Conservation (phyloP, 2,113 vertebrate genomes). For the Phylloscopus whistleri region DNA sequence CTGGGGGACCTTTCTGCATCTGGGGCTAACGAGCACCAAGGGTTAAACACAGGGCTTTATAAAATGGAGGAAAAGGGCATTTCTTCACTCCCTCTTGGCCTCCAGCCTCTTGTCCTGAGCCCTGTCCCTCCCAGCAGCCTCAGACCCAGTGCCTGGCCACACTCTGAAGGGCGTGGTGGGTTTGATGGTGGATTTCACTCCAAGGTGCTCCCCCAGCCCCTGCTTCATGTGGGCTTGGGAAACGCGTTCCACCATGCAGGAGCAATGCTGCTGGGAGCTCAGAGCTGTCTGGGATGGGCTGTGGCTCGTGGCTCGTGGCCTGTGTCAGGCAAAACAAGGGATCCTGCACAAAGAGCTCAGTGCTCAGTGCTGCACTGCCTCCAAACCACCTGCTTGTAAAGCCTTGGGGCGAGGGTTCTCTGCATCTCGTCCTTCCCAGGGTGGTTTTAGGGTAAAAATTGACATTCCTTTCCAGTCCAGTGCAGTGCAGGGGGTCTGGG, state of each 20-base stretch:
- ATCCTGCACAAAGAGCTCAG: fast-evolving
- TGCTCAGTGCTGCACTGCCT: not conserved
- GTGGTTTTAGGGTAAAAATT: fast-evolving
- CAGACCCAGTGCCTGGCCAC: fast-evolving
- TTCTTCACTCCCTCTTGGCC: not conserved
- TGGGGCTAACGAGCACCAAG: fast-evolving
- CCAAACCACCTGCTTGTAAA: fast-evolving
- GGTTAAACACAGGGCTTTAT: not conserved
- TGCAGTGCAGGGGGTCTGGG: not conserved
- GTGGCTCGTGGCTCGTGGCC: fast-evolving
- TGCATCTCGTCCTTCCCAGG: fast-evolving
- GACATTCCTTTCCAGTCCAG: fast-evolving
- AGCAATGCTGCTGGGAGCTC: not conserved
- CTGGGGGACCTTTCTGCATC: fast-evolving
- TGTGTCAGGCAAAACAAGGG: fast-evolving
- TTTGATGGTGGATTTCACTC: not conserved
- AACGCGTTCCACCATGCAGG: fast-evolving
- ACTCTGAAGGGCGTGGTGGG: fast-evolving
- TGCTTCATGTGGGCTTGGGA: not conserved
- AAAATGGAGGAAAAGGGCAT: not conserved
- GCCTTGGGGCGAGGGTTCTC: fast-evolving
- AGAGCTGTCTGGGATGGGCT: not conserved
- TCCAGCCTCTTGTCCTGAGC: not conserved
- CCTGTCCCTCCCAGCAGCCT: not conserved
- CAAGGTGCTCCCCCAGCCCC: fast-evolving